These are phyloP conservation scores for Hozukius guyotensis DNA, from an alignment of 2,797 vertebrate genomes.

Conservation along the genomic window DNA sequence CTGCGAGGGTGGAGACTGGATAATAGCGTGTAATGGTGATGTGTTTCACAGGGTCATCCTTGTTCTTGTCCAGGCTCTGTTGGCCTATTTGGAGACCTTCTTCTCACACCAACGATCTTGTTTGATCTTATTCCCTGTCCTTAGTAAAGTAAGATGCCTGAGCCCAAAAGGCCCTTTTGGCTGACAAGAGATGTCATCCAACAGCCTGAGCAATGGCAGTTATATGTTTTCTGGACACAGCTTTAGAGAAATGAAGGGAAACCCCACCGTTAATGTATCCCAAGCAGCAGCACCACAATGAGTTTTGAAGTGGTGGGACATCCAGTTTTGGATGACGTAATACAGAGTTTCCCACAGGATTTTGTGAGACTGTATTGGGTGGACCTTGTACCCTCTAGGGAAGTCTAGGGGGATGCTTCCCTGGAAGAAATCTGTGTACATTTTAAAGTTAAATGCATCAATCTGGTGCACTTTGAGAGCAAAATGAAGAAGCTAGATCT, in stretches of 20 bases:
- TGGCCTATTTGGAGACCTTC: conserved; percentile 35
- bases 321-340: too few species aligned
- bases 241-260: conserved; percentile 18
- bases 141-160: neutral
- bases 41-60: conserved; percentile 68
- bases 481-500: too few species aligned
- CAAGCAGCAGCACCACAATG: neutral
- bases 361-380: too few species aligned
- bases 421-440: too few species aligned
- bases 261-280: neutral
- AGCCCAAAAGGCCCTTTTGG: neutral
- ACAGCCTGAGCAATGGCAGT: conserved; percentile 6
- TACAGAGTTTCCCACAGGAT: too few species aligned
- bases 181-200: conserved; percentile 16
- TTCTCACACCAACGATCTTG: conserved; percentile 12
- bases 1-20: conserved; percentile 25
- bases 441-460: too few species aligned
- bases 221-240: conserved; percentile 36
- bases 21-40: conserved; percentile 63
- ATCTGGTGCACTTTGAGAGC: too few species aligned
- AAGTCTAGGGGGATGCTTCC: accelerated
- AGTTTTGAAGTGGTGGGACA: too few species aligned
- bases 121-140: conserved; percentile 39
- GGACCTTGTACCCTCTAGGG: too few species aligned
- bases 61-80: conserved; percentile 40